Base-by-base conservation (phyloP, 2,113 vertebrate genomes). In the Rhadina sibilatrix region DNA sequence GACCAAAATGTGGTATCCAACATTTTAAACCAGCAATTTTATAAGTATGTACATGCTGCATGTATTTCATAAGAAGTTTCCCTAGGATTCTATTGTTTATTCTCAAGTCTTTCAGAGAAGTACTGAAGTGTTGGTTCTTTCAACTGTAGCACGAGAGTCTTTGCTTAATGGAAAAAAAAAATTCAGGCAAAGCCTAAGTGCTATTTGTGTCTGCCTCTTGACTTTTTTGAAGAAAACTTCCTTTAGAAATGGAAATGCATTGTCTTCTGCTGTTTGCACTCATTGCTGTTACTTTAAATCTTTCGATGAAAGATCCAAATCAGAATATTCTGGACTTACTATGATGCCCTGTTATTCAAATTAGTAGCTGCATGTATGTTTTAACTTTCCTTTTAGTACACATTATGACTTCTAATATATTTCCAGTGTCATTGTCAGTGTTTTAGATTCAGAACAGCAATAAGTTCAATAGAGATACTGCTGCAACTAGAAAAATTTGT, bases 111-210 rank as follows among this genome's bases (percentile, higher is more conserved):
- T 83, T 65, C 8, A 30, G 56, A 83, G 72, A 75, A 57, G 6
- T 24, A 28, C 63, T 63, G 70, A 83, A 90, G 25, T 76, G 66
- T 66, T 8, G 7, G 8, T 56, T 60, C 47, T 69, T 92, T 91
- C 9, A 65, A 4, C 27, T 77, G 65, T 44, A 79, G 65, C 75
- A 25, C 72, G 46, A 47, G 27, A 65, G 37, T 74, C 53, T 89
- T 94, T 87, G 71, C 78, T 83, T 27, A 90, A 38, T 83, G 90
- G 79, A 92, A 89, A 72, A 81, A 81, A n/a, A 37, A n/a, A 37
- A 10, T 6, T 28, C 37, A 61, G 84, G 71, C 90, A 94, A 68
- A 88, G 63, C 28, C 2, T 33, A 74, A 79, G 60, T 94, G 75
- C 59, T 94, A 15, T 90, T 95, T 94, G 20, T 92, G 35, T 90